A percentile compares a stretch with the other conserved stretches of the same genome.
These are phyloP conservation scores for Choristoneura fumiferana DNA, from an alignment of 1,140 invertebrate species.

Conservation along the genomic window DNA sequence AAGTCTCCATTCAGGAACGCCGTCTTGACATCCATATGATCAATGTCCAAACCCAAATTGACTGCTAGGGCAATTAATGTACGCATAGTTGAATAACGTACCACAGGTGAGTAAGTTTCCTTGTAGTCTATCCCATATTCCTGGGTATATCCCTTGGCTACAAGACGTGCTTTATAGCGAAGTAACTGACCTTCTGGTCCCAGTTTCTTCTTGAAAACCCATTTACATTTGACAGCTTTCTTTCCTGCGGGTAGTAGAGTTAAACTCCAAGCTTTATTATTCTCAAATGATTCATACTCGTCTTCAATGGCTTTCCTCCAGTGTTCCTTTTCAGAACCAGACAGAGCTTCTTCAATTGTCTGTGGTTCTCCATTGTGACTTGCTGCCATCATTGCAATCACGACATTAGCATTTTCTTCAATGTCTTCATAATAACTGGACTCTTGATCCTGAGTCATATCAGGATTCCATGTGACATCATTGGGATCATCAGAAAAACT, in stretches of 20 bases:
- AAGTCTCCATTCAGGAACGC: slow-evolving; percentile 60
- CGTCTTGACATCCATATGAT: slow-evolving; percentile 59
- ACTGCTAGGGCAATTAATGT: slow-evolving; percentile 41
- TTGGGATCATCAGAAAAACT: not conserved
- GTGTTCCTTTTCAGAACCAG: slow-evolving; percentile 22
- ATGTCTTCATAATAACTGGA: slow-evolving; percentile 18
- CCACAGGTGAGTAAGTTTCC: slow-evolving; percentile 57
- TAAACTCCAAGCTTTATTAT: slow-evolving; percentile 44
- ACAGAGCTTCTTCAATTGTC: slow-evolving; percentile 12
- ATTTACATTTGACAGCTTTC: slow-evolving; percentile 39
- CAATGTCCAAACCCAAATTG: slow-evolving; percentile 35
- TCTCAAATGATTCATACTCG: slow-evolving; percentile 43
- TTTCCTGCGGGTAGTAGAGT: slow-evolving; percentile 31
- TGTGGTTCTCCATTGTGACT: not conserved
- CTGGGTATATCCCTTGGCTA: slow-evolving; percentile 54
- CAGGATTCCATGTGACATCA: slow-evolving; percentile 9
- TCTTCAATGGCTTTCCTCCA: slow-evolving; percentile 45
- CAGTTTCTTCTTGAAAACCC: slow-evolving; percentile 50
- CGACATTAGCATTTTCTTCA: not conserved
- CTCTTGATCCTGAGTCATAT: slow-evolving; percentile 1
- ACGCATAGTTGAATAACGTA: slow-evolving; percentile 36
- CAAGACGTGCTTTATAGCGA: slow-evolving; percentile 60
- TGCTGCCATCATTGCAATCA: not conserved
- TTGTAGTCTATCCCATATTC: slow-evolving; percentile 48
- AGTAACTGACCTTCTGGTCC: slow-evolving; percentile 28